These are phyloP conservation scores for Spizaetus ornatus DNA, from an alignment of 2,113 vertebrate species.

Conservation along the genomic window DNA sequence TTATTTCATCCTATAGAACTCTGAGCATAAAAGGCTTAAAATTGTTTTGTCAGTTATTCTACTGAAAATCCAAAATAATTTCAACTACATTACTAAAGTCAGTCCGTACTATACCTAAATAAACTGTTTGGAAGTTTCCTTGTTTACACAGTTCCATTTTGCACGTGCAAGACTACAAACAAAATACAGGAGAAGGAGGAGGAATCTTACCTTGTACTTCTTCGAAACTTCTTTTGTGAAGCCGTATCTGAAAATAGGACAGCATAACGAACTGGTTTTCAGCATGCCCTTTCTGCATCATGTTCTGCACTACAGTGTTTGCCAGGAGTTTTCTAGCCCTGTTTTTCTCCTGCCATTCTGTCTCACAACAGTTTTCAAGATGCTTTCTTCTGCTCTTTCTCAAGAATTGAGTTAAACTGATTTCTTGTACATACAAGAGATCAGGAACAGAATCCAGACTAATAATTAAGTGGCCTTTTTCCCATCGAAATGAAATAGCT, in stretches of 20 bases:
- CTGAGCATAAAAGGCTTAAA: neutral
- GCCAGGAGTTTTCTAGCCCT: neutral
- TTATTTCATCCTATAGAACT: neutral
- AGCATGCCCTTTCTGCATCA: neutral
- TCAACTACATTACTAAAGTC: neutral
- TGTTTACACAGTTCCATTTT: neutral
- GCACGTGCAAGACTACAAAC: neutral
- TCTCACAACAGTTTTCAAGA: neutral
- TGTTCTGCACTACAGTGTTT: neutral
- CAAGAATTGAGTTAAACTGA: neutral
- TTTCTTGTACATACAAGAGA: neutral
- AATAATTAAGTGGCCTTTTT: neutral
- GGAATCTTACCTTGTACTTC: conserved; percentile 89
- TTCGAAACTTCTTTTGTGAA: conserved; percentile 92
- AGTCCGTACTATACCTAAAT: neutral
- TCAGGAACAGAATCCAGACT: neutral
- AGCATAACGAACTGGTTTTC: neutral
- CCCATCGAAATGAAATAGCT: neutral
- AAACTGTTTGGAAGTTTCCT: neutral
- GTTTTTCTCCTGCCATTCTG: neutral
- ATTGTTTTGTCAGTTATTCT: neutral
- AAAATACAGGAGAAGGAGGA: neutral
- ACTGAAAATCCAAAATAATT: neutral
- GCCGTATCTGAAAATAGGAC: conserved; percentile 85
- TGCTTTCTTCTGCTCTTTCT: neutral